Evolutionary conservation across 2,113 vertebrate genomes (phyloP).

Genomic region (Eubucco bourcierii): DNA sequence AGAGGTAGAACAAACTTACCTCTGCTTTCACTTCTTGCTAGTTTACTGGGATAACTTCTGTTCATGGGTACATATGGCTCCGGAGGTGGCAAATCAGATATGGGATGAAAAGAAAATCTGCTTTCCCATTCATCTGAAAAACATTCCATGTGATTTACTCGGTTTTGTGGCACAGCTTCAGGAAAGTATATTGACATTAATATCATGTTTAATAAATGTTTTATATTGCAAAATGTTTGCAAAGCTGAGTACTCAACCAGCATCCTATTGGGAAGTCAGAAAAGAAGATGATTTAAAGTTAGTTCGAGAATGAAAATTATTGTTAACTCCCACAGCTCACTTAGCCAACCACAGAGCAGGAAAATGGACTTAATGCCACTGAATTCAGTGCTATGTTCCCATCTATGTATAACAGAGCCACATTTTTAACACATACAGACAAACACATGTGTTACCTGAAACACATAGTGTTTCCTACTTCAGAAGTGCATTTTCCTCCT

Average conservation of each 20-base stretch:
- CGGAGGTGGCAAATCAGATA: conserved; percentile 93
- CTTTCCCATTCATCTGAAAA: conserved; percentile 93
- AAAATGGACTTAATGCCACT: background rate
- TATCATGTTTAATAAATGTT: background rate
- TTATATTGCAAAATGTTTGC: background rate
- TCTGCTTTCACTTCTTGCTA: conserved; percentile 85
- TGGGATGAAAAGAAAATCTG: conserved; percentile 91
- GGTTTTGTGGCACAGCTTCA: conserved; percentile 4
- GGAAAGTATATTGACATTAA: background rate
- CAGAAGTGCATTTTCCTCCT: background rate
- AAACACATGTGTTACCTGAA: fast-evolving
- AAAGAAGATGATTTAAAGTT: background rate
- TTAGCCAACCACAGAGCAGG: background rate
- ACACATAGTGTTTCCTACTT: background rate
- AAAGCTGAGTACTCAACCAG: background rate
- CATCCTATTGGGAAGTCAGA: background rate
- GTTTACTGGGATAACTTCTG: conserved; percentile 94
- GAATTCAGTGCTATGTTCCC: background rate
- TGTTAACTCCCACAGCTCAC: background rate
- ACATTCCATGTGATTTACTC: background rate
- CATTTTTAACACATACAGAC: background rate
- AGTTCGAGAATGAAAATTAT: background rate
- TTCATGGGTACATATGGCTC: conserved; percentile 87
- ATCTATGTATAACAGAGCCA: background rate
- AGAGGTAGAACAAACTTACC: conserved; percentile 76